Base-by-base conservation (phyloP, 1,140 invertebrate genomes). In the Drosophila sulfurigaster region DNA sequence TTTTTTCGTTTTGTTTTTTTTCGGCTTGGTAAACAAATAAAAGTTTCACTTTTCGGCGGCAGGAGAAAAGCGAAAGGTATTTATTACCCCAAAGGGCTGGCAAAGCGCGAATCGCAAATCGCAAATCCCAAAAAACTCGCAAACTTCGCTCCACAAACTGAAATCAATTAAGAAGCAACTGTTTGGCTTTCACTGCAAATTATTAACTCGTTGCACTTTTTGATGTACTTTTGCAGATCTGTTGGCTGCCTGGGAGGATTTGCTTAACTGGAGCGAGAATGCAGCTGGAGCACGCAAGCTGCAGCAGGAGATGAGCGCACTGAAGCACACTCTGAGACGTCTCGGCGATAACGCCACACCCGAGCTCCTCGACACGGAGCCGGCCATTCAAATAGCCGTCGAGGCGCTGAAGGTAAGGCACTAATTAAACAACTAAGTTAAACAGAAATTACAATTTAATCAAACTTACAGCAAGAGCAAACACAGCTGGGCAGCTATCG, bases 401-500 rank as follows among this genome's bases (percentile, higher is more conserved):
- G 87, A 93, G 71, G 82, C 86, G 10, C 49, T 92, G 5, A 91
- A 93, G 90, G 92, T 92, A 51, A 80, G 79, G 20, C 20, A 25
- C 4, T 25, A 25, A 25, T 3, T 3, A 25, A 25, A 4, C 20
- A 25, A 4, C 20, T 3, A 25, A 25, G 3, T 25, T 25, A 3
- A 25, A n/a, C n/a, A n/a, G n/a, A n/a, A n/a, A 25, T 25, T 25
- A 25, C 20, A 25, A 0, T 3, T 25, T 38, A 0, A 51, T 48
- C 6, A 48, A 15, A 78, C 85, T 69, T 94, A 75, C 93, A 96
- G 95, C 93, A 93, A 78, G 94, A 95, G 77, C 92, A 96, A 80
- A 93, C 94, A 41, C 94, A 95, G 73, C 93, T 98, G 66, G 94
- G 95, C 86, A 95, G 96, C 89, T 95, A 95, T 82, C 96, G 96